These are phyloP conservation scores for Caenorhabditis sp. DNA, from an alignment of 2,888 invertebrate genomes.

Conservation along the genomic window DNA sequence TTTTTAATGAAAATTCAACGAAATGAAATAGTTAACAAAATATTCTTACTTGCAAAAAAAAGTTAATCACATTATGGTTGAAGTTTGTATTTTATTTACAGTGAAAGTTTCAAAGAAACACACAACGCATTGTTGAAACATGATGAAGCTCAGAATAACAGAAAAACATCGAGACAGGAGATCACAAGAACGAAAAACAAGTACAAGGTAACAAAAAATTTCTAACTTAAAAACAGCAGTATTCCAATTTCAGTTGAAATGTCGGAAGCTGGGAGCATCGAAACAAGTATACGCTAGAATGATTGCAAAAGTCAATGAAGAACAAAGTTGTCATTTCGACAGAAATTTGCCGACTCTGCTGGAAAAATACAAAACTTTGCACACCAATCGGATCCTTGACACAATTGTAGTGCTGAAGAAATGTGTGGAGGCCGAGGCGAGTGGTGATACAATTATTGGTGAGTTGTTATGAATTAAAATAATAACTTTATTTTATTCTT, in stretches of 20 bases:
- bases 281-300: constrained; percentile 97
- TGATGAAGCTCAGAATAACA: constrained; percentile 94
- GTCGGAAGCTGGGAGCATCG: constrained; percentile 81
- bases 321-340: constrained; percentile 77
- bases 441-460: constrained; percentile 47
- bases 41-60: too few species aligned
- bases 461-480: not conserved
- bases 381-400: constrained; percentile 91
- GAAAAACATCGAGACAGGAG: constrained; percentile 90
- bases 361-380: constrained; percentile 78
- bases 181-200: constrained; percentile 80
- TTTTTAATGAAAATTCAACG: too few species aligned
- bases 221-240: not conserved
- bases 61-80: too few species aligned
- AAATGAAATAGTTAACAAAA: too few species aligned
- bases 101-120: constrained; percentile 82
- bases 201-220: constrained; percentile 26
- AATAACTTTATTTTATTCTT: not conserved
- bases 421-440: constrained; percentile 40
- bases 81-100: constrained; percentile 20
- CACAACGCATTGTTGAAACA: constrained; percentile 92
- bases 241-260: constrained; percentile 14
- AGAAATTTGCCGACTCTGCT: constrained; percentile 73
- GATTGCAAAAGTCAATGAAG: constrained; percentile 89
- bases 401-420: constrained; percentile 84